Evolutionary conservation across 2,113 vertebrate genomes (phyloP).

Genomic region (Leiothrix lutea): DNA sequence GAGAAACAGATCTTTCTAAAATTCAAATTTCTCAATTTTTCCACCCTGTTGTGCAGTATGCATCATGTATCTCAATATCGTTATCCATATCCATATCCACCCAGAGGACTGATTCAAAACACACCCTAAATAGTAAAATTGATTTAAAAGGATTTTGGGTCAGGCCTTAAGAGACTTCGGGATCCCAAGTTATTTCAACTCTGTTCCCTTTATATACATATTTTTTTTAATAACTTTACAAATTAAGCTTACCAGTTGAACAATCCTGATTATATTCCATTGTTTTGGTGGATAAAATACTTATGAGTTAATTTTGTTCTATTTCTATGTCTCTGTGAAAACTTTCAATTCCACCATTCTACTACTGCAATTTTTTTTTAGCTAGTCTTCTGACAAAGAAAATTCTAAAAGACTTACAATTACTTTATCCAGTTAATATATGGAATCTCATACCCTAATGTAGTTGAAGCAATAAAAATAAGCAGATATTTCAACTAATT

Average conservation of each 20-base stretch:
- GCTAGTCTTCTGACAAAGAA: neutral
- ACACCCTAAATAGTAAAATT: neutral
- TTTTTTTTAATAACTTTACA: neutral
- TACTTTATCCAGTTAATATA: neutral
- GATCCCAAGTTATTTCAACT: neutral
- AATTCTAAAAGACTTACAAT: neutral
- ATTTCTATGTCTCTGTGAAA: neutral
- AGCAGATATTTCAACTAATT: neutral
- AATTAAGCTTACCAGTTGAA: neutral
- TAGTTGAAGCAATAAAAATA: neutral
- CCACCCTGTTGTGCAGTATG: accelerated
- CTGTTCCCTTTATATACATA: neutral
- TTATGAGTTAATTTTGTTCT: neutral
- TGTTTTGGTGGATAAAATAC: neutral
- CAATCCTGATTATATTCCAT: neutral
- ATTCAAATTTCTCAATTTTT: neutral
- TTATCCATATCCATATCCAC: neutral
- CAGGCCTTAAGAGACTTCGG: neutral
- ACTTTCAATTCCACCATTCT: neutral
- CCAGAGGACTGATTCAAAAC: neutral
- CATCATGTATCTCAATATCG: neutral
- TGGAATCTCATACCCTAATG: neutral
- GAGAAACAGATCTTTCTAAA: neutral
- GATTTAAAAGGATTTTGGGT: neutral
- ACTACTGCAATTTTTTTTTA: neutral